A percentile compares a stretch with the other conserved stretches of the same genome.
phyloP scores from a whole-genome alignment of 1,140 invertebrate species.

The Periplaneta americana region DNA sequence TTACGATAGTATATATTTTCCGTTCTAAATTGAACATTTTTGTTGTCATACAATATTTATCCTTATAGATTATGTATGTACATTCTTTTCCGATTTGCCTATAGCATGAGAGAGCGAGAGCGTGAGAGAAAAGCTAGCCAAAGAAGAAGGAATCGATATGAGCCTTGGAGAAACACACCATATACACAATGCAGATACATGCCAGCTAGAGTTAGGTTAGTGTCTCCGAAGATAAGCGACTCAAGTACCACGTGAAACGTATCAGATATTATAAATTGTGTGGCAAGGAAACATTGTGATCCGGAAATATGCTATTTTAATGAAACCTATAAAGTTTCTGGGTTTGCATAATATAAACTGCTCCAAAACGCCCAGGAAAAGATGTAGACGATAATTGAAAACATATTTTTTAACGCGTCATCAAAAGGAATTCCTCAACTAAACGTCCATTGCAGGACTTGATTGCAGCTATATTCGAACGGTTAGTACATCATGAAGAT shows the following conservation, averaged over 20 bases:
- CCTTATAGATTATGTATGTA: not conserved
- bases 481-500: too few species aligned
- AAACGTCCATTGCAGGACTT: too few species aligned
- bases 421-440: too few species aligned
- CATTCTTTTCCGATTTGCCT: not conserved
- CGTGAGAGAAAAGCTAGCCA: not conserved
- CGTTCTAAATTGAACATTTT: not conserved
- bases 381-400: too few species aligned
- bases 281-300: too few species aligned
- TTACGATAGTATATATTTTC: not conserved
- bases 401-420: too few species aligned
- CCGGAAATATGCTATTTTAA: too few species aligned
- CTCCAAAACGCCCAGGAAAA: too few species aligned
- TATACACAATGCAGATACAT: not conserved
- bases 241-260: not conserved
- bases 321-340: too few species aligned
- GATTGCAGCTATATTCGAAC: too few species aligned
- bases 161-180: not conserved
- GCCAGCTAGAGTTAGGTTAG: not conserved
- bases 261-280: too few species aligned
- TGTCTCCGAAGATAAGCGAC: not conserved
- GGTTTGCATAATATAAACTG: too few species aligned
- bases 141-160: not conserved
- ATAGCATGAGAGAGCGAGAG: not conserved
- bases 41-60: not conserved